Conservation (phyloP, 2,888 invertebrate genomes). For the Trichopoda pennipes region DNA sequence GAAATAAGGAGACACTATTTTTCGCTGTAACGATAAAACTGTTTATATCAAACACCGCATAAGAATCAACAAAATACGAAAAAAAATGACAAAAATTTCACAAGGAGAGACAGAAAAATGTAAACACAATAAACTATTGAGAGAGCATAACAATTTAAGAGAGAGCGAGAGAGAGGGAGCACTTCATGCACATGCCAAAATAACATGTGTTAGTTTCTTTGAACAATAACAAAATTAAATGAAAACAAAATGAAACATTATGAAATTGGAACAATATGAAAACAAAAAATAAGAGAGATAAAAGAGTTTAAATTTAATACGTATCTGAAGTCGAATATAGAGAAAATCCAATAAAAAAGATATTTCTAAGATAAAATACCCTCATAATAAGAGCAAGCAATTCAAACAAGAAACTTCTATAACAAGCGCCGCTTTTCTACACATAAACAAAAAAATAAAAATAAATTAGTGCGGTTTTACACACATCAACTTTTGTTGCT, state of each 20-base stretch:
- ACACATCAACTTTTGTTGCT: no score
- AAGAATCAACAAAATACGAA: slow-evolving; percentile 55
- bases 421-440: slow-evolving; percentile 26
- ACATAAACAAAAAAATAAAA: neutral
- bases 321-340: neutral
- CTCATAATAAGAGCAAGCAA: neutral
- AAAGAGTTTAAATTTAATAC: neutral
- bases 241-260: neutral
- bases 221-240: neutral
- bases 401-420: neutral
- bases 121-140: neutral
- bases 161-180: slow-evolving; percentile 18
- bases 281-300: neutral
- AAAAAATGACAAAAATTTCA: slow-evolving; percentile 11
- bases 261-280: slow-evolving; percentile 14
- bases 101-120: slow-evolving; percentile 5
- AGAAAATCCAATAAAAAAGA: slow-evolving; percentile 9
- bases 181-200: slow-evolving; percentile 35
- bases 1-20: slow-evolving; percentile 17
- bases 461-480: no score
- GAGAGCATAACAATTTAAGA: neutral
- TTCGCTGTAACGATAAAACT: slow-evolving; percentile 15
- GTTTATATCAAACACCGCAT: slow-evolving; percentile 42
- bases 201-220: slow-evolving; percentile 49
- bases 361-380: slow-evolving; percentile 4